phyloP scores from a whole-genome alignment of 2,797 vertebrate species.

The Thunnus albacares region DNA sequence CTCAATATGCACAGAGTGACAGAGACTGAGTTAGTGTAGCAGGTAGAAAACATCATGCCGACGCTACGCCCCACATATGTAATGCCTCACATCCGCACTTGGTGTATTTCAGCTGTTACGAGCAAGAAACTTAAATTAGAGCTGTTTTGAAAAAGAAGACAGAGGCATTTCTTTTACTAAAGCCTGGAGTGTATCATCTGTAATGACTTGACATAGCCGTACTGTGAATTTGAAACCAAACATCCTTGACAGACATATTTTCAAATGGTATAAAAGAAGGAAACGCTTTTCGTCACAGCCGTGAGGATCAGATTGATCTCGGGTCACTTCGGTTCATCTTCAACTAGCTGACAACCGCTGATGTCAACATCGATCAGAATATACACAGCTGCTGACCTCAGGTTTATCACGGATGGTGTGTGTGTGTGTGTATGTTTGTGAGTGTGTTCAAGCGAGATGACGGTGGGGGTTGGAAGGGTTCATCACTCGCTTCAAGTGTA shows the following conservation, averaged over 20 bases:
- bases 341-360: conserved; percentile 57
- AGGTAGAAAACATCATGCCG: too few species aligned
- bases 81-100: too few species aligned
- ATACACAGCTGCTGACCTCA: conserved; percentile 68
- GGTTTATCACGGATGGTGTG: conserved; percentile 40
- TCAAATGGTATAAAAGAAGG: background rate
- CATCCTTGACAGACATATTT: background rate
- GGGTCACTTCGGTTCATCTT: conserved; percentile 37
- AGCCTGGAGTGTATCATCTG: too few species aligned
- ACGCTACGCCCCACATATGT: too few species aligned
- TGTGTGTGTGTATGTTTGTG: background rate
- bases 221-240: background rate
- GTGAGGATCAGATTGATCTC: conserved; percentile 39
- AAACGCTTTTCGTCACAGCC: background rate
- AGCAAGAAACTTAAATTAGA: background rate
- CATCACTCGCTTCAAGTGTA: background rate
- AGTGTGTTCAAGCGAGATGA: background rate
- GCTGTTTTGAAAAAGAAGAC: background rate
- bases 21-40: too few species aligned
- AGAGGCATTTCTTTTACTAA: too few species aligned
- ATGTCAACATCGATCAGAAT: conserved; percentile 70
- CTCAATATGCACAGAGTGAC: too few species aligned
- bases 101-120: background rate
- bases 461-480: background rate
- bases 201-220: too few species aligned